phyloP scores from a whole-genome alignment of 2,888 invertebrate genomes.

The Machimus atricapillus region DNA sequence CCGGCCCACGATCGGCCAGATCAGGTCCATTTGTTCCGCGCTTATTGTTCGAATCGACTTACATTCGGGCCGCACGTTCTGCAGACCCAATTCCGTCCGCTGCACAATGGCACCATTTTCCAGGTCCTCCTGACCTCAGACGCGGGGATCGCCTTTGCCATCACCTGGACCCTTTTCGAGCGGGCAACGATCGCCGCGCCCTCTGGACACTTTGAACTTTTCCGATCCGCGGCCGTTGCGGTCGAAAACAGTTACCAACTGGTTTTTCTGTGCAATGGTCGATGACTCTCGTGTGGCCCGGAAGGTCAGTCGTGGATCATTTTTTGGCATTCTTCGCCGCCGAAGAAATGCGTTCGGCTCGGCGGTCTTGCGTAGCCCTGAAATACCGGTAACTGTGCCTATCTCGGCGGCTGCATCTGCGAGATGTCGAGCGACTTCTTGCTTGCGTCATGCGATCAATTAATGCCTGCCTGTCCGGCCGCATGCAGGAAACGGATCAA shows the following conservation, averaged over 20 bases:
- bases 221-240: not conserved
- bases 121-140: conserved; percentile 20
- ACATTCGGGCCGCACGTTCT: not conserved
- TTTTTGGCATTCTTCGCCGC: conserved; percentile 27
- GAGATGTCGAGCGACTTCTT: not conserved
- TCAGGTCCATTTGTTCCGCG: conserved; percentile 7
- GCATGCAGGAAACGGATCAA: conserved; percentile 9
- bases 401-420: not conserved
- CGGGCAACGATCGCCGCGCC: not conserved
- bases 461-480: not conserved
- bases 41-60: conserved; percentile 24
- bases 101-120: not conserved
- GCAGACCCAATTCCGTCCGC: not conserved
- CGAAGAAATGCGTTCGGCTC: conserved; percentile 2
- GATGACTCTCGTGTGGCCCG: conserved; percentile 27
- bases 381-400: not conserved
- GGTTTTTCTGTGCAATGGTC: conserved; percentile 34
- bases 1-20: conserved; percentile 22
- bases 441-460: conserved; percentile 29
- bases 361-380: not conserved
- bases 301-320: conserved; percentile 39
- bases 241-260: conserved; percentile 26
- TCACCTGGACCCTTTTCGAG: not conserved
- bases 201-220: conserved; percentile 7
- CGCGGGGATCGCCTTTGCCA: not conserved